Conservation (phyloP, 1,140 invertebrate species). For the Potamilus streckersoni region DNA sequence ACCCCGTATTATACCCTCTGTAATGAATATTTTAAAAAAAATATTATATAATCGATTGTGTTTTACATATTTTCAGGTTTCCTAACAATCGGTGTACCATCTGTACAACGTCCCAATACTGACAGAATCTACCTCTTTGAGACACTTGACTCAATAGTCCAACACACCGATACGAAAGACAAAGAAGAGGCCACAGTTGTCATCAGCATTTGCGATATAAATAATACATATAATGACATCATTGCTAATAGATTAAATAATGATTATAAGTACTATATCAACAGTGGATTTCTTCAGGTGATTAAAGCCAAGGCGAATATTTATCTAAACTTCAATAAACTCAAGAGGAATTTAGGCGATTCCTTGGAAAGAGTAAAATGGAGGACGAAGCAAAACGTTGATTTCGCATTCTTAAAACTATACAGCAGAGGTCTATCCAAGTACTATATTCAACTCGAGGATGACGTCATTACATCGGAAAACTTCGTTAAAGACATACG, state of each 20-base stretch:
- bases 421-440: constrained; percentile 52
- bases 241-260: constrained; percentile 25
- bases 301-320: constrained; percentile 48
- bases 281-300: constrained; percentile 57
- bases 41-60: no score
- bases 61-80: constrained; percentile 39
- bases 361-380: constrained; percentile 54
- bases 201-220: constrained; percentile 45
- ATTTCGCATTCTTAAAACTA: constrained; percentile 62
- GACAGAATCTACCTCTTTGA: constrained; percentile 40
- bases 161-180: constrained; percentile 30
- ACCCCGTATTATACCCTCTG: no score
- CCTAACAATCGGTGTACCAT: constrained; percentile 60
- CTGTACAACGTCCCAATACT: constrained; percentile 43
- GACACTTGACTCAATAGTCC: constrained; percentile 49
- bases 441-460: constrained; percentile 66
- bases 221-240: constrained; percentile 41
- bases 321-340: constrained; percentile 56
- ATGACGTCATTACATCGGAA: constrained; percentile 61
- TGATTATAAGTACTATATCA: constrained; percentile 29
- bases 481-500: constrained; percentile 57
- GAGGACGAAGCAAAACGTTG: constrained; percentile 66
- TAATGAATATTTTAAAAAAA: no score
- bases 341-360: constrained; percentile 62
- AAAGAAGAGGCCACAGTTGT: constrained; percentile 40